Base-by-base conservation (phyloP, 2,888 invertebrate genomes). In the Leucoptera coffeella region DNA sequence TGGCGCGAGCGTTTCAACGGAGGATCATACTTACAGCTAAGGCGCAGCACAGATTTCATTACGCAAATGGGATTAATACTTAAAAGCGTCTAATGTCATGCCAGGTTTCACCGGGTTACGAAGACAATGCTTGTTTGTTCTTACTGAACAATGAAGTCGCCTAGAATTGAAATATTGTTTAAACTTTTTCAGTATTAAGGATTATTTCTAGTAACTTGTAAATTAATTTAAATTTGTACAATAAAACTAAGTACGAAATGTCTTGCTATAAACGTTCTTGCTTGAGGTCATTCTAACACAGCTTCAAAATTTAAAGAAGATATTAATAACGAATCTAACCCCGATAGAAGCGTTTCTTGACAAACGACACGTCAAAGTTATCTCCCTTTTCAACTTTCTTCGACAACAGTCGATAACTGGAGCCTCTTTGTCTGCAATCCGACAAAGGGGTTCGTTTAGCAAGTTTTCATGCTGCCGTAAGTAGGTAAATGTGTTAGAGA, bases 1-100 rank as follows among this genome's bases (percentile, higher is more conserved):
- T 56, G 74, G 74, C 73, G 75, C 58, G 60, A 62, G 72, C 67
- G 64, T 64, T 64, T 65, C 69, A 71, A 71, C 72, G 73, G 59
- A 74, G 71, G 72, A 69, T 71, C 64, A 61, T 55, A 55, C 53
- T 10, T 14, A 17, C 17, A 25, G 59, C 61, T 69, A 67, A 67
- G 55, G 55, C 64, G 54, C 59, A 65, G 69, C n/a, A n/a, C n/a
- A n/a, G n/a, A 69, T 67, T 69, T 67, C 64, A 65, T 64, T 67
- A 67, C 67, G 58, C 65, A 69, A 69, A 69, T 64, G 57, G 54
- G 69, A 67, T 69, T 69, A 67, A 61, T 61, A n/a, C n/a, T n/a
- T n/a, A n/a, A n/a, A n/a, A n/a, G n/a, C n/a, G n/a, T n/a, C n/a
- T n/a, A n/a, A n/a, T n/a, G n/a, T n/a, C n/a, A n/a, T n/a, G n/a